A percentile compares a stretch with the other conserved stretches of the same genome.
phyloP scores from a whole-genome alignment of 2,113 vertebrate species.

The Kryptolebias marmoratus region DNA sequence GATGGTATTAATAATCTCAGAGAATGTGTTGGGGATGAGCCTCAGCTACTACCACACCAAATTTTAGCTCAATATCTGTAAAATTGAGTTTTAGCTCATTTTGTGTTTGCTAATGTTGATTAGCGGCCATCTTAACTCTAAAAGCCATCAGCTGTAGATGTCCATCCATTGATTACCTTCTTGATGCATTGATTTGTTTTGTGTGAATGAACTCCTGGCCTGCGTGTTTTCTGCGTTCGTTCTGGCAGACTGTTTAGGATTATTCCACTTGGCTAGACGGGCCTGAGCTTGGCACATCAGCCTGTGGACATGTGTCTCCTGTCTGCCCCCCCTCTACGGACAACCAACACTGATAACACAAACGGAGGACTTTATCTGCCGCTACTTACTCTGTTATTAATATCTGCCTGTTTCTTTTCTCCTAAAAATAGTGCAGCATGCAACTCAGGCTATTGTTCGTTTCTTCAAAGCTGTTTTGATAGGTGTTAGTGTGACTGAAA shows the following conservation, averaged over 20 bases:
- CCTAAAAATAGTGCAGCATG: constrained; percentile 52
- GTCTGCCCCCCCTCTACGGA: constrained; percentile 23
- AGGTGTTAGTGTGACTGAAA: constrained; percentile 33
- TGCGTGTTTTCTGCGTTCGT: constrained; percentile 13
- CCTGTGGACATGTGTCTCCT: constrained; percentile 53
- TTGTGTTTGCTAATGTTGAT: no score
- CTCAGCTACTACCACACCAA: no score
- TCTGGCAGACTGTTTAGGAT: constrained; percentile 60
- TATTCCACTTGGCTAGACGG: constrained; percentile 70
- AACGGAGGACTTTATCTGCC: constrained; percentile 58
- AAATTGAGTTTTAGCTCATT: no score
- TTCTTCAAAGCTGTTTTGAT: constrained; percentile 38
- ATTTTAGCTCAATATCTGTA: no score
- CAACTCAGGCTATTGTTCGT: constrained; percentile 32
- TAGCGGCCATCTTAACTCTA: no score
- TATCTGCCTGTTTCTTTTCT: constrained; percentile 36
- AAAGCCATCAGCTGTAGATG: not conserved
- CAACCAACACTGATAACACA: constrained; percentile 64
- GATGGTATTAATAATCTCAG: not conserved
- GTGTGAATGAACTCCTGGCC: not conserved
- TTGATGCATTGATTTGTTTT: constrained; percentile 9
- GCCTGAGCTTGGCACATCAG: constrained; percentile 59
- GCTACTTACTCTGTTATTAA: constrained; percentile 51
- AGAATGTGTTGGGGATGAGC: no score
- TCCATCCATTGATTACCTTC: no score